Conservation (phyloP, 2,888 invertebrate species). For the Dicycla oo region DNA sequence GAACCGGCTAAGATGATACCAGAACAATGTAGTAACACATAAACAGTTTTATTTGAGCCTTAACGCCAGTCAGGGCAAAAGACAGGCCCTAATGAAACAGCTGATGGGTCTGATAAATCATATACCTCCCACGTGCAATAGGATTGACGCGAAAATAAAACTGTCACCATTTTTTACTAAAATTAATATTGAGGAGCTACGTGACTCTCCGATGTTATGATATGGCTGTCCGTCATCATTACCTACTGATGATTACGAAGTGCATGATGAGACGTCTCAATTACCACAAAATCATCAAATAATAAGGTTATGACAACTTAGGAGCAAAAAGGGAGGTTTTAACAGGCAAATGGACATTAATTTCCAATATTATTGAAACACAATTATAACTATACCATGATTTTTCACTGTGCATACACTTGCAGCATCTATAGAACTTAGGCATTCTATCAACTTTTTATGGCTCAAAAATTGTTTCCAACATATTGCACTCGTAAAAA, state of each 20-base stretch:
- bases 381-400: constrained; percentile 48
- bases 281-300: constrained; percentile 1
- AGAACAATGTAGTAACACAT: constrained; percentile 3
- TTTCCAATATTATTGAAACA: constrained; percentile 41
- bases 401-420: constrained; percentile 49
- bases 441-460: constrained; percentile 14
- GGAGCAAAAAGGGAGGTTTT: constrained; percentile 7
- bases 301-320: neutral
- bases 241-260: constrained; percentile 56
- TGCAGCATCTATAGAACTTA: constrained; percentile 31
- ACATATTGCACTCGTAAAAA: constrained; percentile 16
- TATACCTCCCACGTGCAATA: constrained; percentile 6
- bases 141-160: constrained; percentile 19
- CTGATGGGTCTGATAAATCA: constrained; percentile 36
- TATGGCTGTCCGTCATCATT: constrained; percentile 75
- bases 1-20: constrained; percentile 14
- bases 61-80: neutral
- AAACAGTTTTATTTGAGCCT: neutral
- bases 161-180: constrained; percentile 31
- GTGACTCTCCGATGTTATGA: constrained; percentile 75
- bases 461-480: constrained; percentile 1
- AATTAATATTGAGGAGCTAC: constrained; percentile 70
- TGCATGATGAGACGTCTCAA: constrained; percentile 11
- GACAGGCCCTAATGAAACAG: constrained; percentile 41
- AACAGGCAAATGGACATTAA: constrained; percentile 20